Base-by-base conservation (phyloP, 2,888 invertebrate genomes). In the Ametastegia equiseti region DNA sequence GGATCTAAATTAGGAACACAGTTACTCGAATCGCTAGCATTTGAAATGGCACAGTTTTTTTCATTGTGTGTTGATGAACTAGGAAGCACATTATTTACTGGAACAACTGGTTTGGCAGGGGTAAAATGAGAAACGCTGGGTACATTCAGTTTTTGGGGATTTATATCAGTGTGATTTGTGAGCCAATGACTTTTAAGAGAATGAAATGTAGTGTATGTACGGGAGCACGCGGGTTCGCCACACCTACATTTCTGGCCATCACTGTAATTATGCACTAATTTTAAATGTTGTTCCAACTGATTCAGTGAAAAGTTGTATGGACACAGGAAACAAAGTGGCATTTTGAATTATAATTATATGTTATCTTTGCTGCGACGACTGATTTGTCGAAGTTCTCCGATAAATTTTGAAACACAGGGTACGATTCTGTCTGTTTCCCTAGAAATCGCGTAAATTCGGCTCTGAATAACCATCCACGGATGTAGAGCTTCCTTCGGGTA, bases 401-500 rank as follows among this genome's bases (percentile, higher is more conserved):
- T 42, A 33, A 83, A 80, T 5, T 82, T 82, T 47, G 78, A 63
- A 47, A 81, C 80, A 36, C 39, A 67, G 1, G 81, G 83, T 19
- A 82, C 23, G 13, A 19, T 30, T 50, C 42, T 80, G 15, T 83
- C 83, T 45, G 23, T 80, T 65, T 81, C 81, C 1, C 81, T 80
- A 0, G 0, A 33, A 27, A 84, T 81, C 15, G 78, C 45, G 45
- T 83, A 84, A 1, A 84, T 60, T 27, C 81, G 80, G 19, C 45
- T 50, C 45, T 84, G 84, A 9, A 83, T 39, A n/a, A 84, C 65
- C n/a, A 83, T 75, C 83, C 82, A 84, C 5, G 82, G 63, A 4
- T 79, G 30, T 80, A 82, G 73, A 33, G 81, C 82, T 65, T 83
- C 83, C 13, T 80, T 65, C 13, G 84, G 82, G 60, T 78, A 84